Percentiles rank a stretch among this genome's conserved stretches.
Evolutionary conservation across 2,888 invertebrate species (phyloP).

Genomic region (Nemotelus nigrinus): DNA sequence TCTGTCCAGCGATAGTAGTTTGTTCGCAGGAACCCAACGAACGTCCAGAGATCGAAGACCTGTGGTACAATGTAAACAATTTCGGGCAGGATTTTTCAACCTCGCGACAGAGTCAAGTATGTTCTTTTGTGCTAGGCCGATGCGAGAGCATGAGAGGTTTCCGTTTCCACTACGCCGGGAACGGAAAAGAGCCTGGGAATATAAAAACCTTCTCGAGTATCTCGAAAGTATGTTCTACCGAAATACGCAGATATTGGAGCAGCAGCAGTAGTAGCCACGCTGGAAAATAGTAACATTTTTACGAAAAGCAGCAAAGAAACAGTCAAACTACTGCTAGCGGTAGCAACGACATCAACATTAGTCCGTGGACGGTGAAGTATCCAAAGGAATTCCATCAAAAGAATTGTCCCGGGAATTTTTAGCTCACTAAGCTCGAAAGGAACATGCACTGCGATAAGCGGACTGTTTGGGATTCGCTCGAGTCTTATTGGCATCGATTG

Average conservation of each 20-base stretch:
- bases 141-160: constrained; percentile 27
- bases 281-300: constrained; percentile 22
- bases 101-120: constrained; percentile 37
- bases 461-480: constrained; percentile 2
- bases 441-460: neutral
- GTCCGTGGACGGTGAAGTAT: constrained; percentile 50
- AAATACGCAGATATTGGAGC: constrained; percentile 42
- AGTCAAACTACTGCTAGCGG: neutral
- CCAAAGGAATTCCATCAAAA: constrained; percentile 59
- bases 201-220: constrained; percentile 15
- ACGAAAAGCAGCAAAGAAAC: constrained; percentile 17
- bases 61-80: constrained; percentile 49
- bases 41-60: constrained; percentile 46
- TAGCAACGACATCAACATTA: constrained; percentile 43
- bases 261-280: neutral
- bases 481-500: constrained; percentile 35
- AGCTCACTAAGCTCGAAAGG: constrained; percentile 48
- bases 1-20: constrained; percentile 13
- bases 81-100: constrained; percentile 48
- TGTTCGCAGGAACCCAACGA: constrained; percentile 21
- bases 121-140: neutral
- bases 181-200: constrained; percentile 37
- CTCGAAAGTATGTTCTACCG: constrained; percentile 32
- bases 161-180: constrained; percentile 3
- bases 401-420: constrained; percentile 59